These are phyloP conservation scores for Lamellibrachia columna DNA, from an alignment of 2,888 invertebrate species.

Conservation along the genomic window DNA sequence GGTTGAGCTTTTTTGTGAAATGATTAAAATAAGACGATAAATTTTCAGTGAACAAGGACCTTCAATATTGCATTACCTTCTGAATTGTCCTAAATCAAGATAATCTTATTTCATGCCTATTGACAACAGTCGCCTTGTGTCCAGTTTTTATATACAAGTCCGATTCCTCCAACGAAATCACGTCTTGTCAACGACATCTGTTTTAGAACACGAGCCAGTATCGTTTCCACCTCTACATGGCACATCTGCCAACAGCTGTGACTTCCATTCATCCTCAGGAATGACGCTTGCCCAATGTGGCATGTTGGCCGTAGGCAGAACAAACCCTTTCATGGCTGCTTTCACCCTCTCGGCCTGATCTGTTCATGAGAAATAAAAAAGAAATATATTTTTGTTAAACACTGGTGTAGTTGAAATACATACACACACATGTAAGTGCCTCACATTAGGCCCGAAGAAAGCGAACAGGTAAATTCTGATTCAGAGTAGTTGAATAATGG, in stretches of 20 bases:
- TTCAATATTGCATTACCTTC: too few relatives aligned
- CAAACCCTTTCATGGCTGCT: constrained; percentile 26
- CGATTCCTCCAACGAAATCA: background rate
- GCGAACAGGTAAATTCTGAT: too few relatives aligned
- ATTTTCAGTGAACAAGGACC: too few relatives aligned
- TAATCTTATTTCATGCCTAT: too few relatives aligned
- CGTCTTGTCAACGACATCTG: background rate
- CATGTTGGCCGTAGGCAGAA: background rate
- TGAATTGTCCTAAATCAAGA: too few relatives aligned
- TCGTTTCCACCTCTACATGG: background rate
- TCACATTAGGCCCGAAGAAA: too few relatives aligned
- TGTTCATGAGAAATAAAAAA: background rate
- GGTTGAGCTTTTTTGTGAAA: too few relatives aligned
- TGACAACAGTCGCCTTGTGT: background rate
- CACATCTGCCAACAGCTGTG: background rate
- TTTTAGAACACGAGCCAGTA: background rate
- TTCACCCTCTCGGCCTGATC: constrained; percentile 1
- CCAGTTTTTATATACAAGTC: background rate
- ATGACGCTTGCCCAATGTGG: constrained; percentile 16
- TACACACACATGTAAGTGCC: too few relatives aligned
- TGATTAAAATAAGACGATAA: too few relatives aligned
- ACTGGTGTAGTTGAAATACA: too few relatives aligned
- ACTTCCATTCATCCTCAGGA: constrained; percentile 22
- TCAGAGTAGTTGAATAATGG: too few relatives aligned
- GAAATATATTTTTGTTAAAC: background rate